A percentile compares a stretch with the other conserved stretches of the same genome.
These are phyloP conservation scores for Coracopsis vasa DNA, from an alignment of 2,113 vertebrate genomes.

Conservation along the genomic window DNA sequence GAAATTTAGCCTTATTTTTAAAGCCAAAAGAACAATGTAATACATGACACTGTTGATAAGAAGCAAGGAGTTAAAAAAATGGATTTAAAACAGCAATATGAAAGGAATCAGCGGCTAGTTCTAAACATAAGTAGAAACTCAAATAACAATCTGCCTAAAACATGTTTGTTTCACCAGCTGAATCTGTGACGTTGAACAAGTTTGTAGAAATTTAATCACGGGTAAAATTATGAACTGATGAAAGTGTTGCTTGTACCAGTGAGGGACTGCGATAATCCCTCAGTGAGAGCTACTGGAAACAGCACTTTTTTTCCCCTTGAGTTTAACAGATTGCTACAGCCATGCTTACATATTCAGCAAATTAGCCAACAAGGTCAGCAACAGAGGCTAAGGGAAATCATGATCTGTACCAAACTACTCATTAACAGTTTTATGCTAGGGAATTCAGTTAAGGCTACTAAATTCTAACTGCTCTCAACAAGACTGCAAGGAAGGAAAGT, in stretches of 20 bases:
- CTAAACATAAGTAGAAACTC: neutral
- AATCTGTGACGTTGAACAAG: neutral
- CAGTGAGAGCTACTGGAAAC: neutral
- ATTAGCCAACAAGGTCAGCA: neutral
- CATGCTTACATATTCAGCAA: neutral
- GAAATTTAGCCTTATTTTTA: conserved; percentile 7
- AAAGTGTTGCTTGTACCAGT: neutral
- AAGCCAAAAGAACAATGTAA: neutral
- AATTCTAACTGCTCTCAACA: neutral
- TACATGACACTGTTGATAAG: neutral
- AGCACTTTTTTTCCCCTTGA: neutral
- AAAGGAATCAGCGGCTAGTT: neutral
- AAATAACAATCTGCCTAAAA: neutral
- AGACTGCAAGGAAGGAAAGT: neutral
- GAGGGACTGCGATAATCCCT: neutral
- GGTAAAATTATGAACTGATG: neutral
- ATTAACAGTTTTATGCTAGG: neutral
- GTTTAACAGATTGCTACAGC: neutral
- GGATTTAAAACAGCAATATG: neutral
- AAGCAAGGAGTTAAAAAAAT: neutral
- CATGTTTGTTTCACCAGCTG: neutral
- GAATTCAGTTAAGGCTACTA: neutral
- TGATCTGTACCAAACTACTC: neutral
- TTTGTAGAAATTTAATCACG: neutral
- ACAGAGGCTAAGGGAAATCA: neutral